Evolutionary conservation across 2,113 vertebrate genomes (phyloP).

Genomic region (Pseudorasbora parva): DNA sequence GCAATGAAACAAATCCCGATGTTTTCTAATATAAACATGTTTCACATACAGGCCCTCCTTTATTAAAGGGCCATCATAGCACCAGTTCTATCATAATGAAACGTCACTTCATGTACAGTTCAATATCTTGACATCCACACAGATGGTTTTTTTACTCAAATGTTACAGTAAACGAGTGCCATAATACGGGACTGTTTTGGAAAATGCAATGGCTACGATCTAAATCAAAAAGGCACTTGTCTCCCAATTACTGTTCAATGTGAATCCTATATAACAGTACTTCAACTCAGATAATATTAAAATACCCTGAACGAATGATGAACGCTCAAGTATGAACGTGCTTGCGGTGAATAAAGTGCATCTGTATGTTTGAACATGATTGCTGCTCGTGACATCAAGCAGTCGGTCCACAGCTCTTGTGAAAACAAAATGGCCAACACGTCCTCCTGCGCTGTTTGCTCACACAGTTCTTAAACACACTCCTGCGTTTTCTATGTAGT

Average conservation of each 20-base stretch:
- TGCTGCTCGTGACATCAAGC: too few species aligned
- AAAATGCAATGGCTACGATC: background rate
- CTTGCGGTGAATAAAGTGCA: background rate
- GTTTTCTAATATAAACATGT: background rate
- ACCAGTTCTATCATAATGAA: constrained; percentile 29
- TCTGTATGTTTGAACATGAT: background rate
- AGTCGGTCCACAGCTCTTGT: too few species aligned
- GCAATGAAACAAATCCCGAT: background rate
- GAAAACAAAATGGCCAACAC: too few species aligned
- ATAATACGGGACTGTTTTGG: too few species aligned
- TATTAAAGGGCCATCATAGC: constrained; percentile 50
- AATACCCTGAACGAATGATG: constrained; percentile 1
- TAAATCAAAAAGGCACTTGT: background rate
- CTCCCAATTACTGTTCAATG: background rate
- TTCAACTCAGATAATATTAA: background rate
- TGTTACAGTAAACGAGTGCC: background rate
- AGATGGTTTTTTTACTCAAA: background rate
- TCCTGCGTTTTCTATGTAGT: background rate
- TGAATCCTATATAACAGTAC: background rate
- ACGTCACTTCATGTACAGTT: constrained; percentile 52
- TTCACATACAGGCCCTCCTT: background rate
- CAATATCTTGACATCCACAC: background rate
- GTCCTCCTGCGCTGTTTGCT: too few species aligned
- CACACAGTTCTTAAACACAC: background rate
- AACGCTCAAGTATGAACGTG: constrained; percentile 2